Evolutionary conservation across 2,113 vertebrate genomes (phyloP).

Genomic region (Pogona vitticeps): DNA sequence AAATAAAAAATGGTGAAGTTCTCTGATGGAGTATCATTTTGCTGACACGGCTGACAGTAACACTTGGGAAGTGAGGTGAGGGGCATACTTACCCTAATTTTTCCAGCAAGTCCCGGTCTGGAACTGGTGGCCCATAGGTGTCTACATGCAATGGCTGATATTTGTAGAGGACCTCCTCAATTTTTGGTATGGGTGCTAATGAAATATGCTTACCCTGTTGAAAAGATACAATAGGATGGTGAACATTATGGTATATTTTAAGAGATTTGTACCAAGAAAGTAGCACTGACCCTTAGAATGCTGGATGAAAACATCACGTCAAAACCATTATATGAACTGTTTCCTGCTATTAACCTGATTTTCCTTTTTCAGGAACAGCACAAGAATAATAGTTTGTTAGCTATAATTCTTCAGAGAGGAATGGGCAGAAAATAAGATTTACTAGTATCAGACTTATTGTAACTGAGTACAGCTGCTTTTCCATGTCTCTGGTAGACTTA

Average conservation of each 20-base stretch:
- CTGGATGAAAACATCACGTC: slow-evolving; percentile 19
- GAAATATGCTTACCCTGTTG: slow-evolving; percentile 89
- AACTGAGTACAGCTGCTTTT: slow-evolving; percentile 40
- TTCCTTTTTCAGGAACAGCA: slow-evolving; percentile 19
- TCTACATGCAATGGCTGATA: slow-evolving; percentile 87
- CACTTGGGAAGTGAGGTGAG: background rate
- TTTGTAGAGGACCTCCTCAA: slow-evolving; percentile 87
- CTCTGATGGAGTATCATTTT: slow-evolving; percentile 35
- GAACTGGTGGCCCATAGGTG: slow-evolving; percentile 87
- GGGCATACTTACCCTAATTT: slow-evolving; percentile 84
- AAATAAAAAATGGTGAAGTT: slow-evolving; percentile 38
- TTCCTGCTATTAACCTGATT: slow-evolving; percentile 5
- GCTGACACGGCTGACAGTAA: slow-evolving; percentile 51
- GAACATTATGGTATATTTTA: background rate
- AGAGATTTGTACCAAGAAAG: background rate
- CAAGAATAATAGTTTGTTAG: slow-evolving; percentile 47
- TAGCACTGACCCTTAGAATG: background rate
- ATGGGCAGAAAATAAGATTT: slow-evolving; percentile 33
- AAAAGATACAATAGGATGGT: background rate
- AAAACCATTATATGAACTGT: background rate
- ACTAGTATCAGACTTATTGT: slow-evolving; percentile 41
- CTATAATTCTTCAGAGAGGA: background rate
- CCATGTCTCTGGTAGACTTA: slow-evolving; percentile 44
- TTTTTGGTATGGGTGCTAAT: slow-evolving; percentile 82
- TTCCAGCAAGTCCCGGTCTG: slow-evolving; percentile 85